Percentiles rank a stretch among this genome's conserved stretches.
Conservation (phyloP, 2,113 vertebrate genomes). For the Sander lucioperca region DNA sequence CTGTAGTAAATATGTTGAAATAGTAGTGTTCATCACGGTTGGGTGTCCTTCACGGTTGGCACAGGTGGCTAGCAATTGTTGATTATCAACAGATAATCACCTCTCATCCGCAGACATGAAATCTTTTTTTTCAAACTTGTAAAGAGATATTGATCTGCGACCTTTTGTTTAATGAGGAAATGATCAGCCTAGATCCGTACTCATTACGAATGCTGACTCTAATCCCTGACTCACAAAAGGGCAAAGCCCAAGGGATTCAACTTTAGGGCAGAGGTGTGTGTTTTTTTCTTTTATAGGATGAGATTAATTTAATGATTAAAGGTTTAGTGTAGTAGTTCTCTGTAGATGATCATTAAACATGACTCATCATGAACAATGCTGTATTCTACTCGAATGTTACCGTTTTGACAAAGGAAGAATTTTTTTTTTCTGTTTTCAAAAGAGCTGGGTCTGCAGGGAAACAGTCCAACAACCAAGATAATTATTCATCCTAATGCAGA, state of each 20-base stretch:
- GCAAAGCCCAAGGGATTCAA: slow-evolving; percentile 41
- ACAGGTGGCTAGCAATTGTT: slow-evolving; percentile 29
- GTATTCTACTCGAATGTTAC: not conserved
- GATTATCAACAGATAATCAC: slow-evolving; percentile 47
- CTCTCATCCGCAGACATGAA: slow-evolving; percentile 19
- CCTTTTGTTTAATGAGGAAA: slow-evolving; percentile 63
- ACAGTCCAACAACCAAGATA: slow-evolving; percentile 3
- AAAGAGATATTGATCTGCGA: slow-evolving; percentile 62
- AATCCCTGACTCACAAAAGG: slow-evolving; percentile 66
- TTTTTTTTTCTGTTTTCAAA: slow-evolving; percentile 8
- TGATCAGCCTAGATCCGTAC: slow-evolving; percentile 51
- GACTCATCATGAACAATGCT: slow-evolving; percentile 13
- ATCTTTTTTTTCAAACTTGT: slow-evolving; percentile 28
- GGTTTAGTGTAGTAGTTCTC: not conserved
- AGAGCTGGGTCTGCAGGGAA: slow-evolving; percentile 8
- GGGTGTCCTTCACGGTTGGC: not conserved
- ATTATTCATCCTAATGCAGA: slow-evolving; percentile 22
- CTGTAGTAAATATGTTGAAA: not conserved
- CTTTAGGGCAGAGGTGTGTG: slow-evolving; percentile 2
- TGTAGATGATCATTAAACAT: slow-evolving; percentile 2
- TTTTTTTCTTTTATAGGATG: slow-evolving; percentile 12
- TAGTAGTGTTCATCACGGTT: not conserved
- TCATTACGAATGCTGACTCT: slow-evolving; percentile 61
- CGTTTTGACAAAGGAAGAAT: not conserved
- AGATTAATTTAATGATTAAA: not conserved